These are phyloP conservation scores for Pygoscelis adeliae DNA, from an alignment of 2,113 vertebrate genomes.

Conservation along the genomic window DNA sequence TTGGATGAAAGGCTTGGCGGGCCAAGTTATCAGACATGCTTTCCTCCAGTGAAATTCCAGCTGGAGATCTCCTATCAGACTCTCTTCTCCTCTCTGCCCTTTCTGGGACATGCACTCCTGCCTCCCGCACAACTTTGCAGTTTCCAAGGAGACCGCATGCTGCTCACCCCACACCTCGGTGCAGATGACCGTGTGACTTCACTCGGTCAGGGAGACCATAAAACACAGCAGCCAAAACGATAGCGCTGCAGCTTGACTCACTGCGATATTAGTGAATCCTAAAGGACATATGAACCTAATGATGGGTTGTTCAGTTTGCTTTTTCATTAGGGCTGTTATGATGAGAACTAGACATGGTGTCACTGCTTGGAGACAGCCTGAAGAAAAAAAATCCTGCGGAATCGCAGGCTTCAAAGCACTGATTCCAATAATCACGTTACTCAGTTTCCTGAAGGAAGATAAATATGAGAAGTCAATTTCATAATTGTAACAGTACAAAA, in stretches of 20 bases:
- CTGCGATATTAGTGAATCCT: slow-evolving; percentile 24
- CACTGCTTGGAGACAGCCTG: slow-evolving; percentile 56
- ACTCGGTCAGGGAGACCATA: slow-evolving; percentile 46
- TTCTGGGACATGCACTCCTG: neutral
- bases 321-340: slow-evolving; percentile 57
- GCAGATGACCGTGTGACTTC: slow-evolving; percentile 41
- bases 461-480: slow-evolving; percentile 6
- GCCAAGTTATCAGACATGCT: neutral
- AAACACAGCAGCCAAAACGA: neutral
- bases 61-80: neutral
- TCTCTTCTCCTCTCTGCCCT: neutral
- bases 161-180: slow-evolving; percentile 18
- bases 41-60: neutral
- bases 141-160: slow-evolving; percentile 52
- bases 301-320: neutral
- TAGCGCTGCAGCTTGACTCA: slow-evolving; percentile 18
- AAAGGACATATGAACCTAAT: slow-evolving; percentile 32
- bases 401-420: neutral
- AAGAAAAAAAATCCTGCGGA: neutral
- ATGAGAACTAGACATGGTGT: slow-evolving; percentile 63
- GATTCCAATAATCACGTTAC: slow-evolving; percentile 21
- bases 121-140: neutral
- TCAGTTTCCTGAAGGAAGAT: slow-evolving; percentile 29
- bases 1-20: slow-evolving; percentile 18
- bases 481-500: neutral